phyloP scores from a whole-genome alignment of 2,113 vertebrate species.

The Anoplopoma fimbria region DNA sequence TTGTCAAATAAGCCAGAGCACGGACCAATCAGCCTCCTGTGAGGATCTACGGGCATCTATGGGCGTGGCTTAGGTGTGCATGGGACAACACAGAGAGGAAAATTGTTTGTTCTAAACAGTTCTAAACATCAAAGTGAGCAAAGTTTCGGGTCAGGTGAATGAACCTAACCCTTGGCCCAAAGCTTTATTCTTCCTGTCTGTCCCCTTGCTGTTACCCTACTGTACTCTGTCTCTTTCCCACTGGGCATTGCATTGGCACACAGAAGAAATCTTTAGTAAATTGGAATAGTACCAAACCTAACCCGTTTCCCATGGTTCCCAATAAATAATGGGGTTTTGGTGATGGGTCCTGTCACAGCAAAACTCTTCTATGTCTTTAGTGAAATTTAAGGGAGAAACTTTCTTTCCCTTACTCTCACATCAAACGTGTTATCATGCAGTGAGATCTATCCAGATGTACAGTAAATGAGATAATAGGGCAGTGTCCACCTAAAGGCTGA shows the following conservation, averaged over 20 bases:
- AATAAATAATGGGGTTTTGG: neutral
- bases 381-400: neutral
- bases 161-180: neutral
- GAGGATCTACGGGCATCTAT: neutral
- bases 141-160: neutral
- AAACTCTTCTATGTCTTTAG: neutral
- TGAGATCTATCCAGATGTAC: constrained; percentile 5
- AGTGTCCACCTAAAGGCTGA: constrained; percentile 42
- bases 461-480: constrained; percentile 46
- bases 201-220: neutral
- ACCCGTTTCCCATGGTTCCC: neutral
- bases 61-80: neutral
- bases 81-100: neutral
- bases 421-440: constrained; percentile 6
- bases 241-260: neutral
- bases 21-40: neutral
- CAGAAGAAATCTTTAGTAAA: neutral
- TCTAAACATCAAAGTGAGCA: neutral
- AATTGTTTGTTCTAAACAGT: neutral
- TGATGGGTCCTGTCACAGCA: neutral
- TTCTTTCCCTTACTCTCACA: neutral
- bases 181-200: neutral
- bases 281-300: neutral
- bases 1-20: no score
- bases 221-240: neutral